Percentiles rank a stretch among this genome's conserved stretches.
Conservation (phyloP, 2,888 invertebrate genomes). For the Nebria brevicollis region DNA sequence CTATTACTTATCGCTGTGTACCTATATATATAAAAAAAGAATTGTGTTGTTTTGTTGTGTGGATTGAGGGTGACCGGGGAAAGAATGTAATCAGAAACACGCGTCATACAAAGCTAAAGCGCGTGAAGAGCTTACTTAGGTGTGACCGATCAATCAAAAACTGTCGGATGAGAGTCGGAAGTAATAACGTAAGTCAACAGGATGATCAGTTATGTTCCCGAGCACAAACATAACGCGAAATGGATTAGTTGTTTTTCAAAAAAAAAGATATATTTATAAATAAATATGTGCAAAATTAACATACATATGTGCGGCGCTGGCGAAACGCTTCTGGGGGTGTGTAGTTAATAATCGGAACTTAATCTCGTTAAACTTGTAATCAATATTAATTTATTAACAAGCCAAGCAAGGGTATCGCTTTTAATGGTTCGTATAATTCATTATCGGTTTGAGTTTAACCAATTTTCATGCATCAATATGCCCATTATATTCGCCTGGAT, state of each 20-base stretch:
- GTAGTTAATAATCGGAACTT: constrained; percentile 26
- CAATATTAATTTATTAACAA: constrained; percentile 38
- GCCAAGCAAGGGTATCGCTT: constrained; percentile 19
- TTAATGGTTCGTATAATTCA: constrained; percentile 37
- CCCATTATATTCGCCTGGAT: constrained; percentile 8
- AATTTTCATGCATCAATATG: constrained; percentile 26
- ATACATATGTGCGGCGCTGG: no score
- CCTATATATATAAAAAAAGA: neutral
- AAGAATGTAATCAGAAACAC: neutral
- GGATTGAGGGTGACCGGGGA: neutral
- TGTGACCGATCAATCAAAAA: neutral
- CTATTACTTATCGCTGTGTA: neutral
- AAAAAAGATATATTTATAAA: no score
- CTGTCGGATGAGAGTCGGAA: neutral
- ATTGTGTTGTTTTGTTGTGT: neutral
- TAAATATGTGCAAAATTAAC: no score
- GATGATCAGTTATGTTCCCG: neutral
- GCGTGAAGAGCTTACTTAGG: neutral
- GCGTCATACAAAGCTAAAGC: neutral
- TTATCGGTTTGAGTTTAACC: constrained; percentile 28
- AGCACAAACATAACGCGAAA: neutral
- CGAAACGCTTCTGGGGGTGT: neutral
- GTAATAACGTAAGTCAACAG: neutral
- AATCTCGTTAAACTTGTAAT: constrained; percentile 34
- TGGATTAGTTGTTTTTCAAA: no score